phyloP scores from a whole-genome alignment of 2,797 vertebrate species.

The Crocidura indochinensis region DNA sequence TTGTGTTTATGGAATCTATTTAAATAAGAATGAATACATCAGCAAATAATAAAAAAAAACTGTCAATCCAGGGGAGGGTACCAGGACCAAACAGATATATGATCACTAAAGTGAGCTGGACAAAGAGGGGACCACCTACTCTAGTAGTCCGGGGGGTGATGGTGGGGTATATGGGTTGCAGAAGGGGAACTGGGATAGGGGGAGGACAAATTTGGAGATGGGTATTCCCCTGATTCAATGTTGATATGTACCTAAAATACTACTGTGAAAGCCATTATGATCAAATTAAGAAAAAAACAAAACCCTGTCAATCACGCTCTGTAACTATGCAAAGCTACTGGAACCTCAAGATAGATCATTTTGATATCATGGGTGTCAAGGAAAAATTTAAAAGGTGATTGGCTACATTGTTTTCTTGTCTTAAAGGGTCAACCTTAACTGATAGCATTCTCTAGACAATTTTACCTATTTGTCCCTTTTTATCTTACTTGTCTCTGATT shows the following conservation, averaged over 20 bases:
- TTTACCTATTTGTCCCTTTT: neutral
- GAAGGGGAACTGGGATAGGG: no score
- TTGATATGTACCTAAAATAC: no score
- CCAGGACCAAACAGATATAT: no score
- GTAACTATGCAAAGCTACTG: neutral
- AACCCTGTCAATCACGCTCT: neutral
- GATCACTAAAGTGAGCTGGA: no score
- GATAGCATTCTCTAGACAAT: neutral
- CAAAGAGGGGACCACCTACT: no score
- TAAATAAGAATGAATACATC: neutral
- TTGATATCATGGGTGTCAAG: neutral
- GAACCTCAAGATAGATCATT: neutral
- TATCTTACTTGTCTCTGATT: neutral
- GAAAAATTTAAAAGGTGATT: slow-evolving; percentile 38
- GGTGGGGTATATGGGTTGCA: no score
- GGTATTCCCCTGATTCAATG: no score
- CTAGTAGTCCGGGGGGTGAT: no score
- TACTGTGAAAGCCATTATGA: no score
- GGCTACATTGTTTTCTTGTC: slow-evolving; percentile 6
- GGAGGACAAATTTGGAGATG: no score
- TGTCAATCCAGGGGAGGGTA: no score
- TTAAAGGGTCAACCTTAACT: neutral
- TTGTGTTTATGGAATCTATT: neutral
- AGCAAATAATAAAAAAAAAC: slow-evolving; percentile 14
- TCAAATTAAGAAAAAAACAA: no score